Evolutionary conservation across 1,140 invertebrate genomes (phyloP), one percentile per base, ranked within the genome.

Genomic region (Dryas iulia): DNA sequence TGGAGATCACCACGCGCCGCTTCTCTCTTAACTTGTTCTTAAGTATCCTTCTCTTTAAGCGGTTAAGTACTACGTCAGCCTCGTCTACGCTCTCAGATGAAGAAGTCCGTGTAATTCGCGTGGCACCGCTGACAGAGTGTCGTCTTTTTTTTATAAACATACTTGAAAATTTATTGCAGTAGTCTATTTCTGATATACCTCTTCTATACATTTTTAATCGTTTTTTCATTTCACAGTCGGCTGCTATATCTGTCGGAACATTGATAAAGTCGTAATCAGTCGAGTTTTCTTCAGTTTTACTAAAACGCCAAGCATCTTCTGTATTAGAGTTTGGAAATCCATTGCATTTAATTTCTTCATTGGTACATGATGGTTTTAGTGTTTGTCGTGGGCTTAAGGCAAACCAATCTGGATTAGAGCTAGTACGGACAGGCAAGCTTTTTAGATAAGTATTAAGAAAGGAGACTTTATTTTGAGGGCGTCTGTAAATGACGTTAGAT

Each of bases 61-160:
- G 83, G 80, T 86, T 92, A 53, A 92, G 86, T 69, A 92, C 86
- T 60, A 89, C 73, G 75, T 92, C 92, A 23, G 90, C 92, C 72
- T 92, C 92, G 69, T 92, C 92, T 25, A 92, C 79, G 80, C 91
- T 92, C 72, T 92, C 92, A 24, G 92, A 92, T 31, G 92, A 92
- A 35, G 90, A 90, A 70, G 86, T 89, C 57, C 82, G 77, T 66
- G 60, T 74, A 69, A 82, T 72, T 71, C 71, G 77, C 73, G 83
- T 79, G 66, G 66, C 77, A 71, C 79, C 83, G 82, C 80, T 83
- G 66, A 87, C 80, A 39, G 87, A 90, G 66, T 90, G 80, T 69
- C 87, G 79, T 67, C 86, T 78, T 57, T 80, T 84, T 72, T 75
- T 82, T 56, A 77, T 73, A 67, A 75, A 78, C 67, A 71, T 73